These are phyloP conservation scores for Microtus montanus DNA, from an alignment of 2,113 vertebrate genomes.

Conservation along the genomic window DNA sequence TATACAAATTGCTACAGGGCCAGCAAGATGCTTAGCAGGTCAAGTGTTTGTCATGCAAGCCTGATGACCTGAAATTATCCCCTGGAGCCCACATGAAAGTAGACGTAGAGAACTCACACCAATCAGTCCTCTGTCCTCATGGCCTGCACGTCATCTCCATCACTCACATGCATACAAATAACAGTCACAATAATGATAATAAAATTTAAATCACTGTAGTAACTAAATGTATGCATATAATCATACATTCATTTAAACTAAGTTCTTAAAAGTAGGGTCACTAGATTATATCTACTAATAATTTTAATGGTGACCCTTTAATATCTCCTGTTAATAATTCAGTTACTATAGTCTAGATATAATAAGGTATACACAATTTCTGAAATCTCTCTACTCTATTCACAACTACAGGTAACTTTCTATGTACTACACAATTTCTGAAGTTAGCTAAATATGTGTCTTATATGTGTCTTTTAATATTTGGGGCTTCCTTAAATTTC, in stretches of 20 bases:
- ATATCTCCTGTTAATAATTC: neutral
- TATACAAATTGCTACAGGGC: neutral
- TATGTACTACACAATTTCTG: neutral
- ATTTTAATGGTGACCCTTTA: neutral
- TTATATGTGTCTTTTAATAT: neutral
- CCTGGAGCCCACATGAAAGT: neutral
- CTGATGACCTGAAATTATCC: neutral
- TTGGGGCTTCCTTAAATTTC: conserved; percentile 1
- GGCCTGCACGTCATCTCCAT: too few relatives aligned
- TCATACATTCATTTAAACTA: neutral
- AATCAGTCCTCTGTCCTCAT: neutral
- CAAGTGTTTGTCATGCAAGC: neutral
- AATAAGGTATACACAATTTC: neutral
- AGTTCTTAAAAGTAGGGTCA: conserved; percentile 14
- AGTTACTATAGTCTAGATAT: neutral
- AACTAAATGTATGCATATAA: neutral
- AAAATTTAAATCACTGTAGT: neutral
- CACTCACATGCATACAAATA: neutral
- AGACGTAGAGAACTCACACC: neutral
- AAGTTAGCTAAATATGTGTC: neutral
- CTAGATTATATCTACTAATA: neutral
- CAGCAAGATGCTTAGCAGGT: neutral
- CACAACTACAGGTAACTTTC: conserved; percentile 12
- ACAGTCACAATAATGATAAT: neutral
- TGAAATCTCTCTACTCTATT: neutral